Evolutionary conservation across 2,888 invertebrate species (phyloP).

Genomic region (Phanerotoma sp.): DNA sequence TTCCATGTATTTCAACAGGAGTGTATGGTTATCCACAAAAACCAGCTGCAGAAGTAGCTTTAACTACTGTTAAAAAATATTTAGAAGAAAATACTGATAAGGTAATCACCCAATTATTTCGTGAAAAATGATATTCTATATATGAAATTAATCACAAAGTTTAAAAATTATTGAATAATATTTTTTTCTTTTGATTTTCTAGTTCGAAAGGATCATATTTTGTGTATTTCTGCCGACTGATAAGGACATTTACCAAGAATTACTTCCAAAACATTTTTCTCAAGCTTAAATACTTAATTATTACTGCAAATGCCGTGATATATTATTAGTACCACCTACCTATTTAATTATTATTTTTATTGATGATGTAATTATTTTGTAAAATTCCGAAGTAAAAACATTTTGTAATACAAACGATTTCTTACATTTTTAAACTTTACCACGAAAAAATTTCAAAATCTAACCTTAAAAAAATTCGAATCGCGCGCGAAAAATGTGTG

Average conservation of each 20-base stretch:
- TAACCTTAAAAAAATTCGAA: too few species aligned
- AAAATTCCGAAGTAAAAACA: too few species aligned
- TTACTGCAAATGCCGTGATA: too few species aligned
- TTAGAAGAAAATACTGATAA: slow-evolving; percentile 61
- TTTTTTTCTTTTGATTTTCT: slow-evolving; percentile 40
- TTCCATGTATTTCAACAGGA: slow-evolving; percentile 92
- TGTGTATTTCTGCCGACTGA: slow-evolving; percentile 76
- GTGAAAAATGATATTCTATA: slow-evolving; percentile 29
- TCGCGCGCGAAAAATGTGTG: too few species aligned
- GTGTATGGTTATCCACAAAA: slow-evolving; percentile 84
- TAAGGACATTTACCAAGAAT: slow-evolving; percentile 69
- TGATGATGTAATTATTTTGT: too few species aligned
- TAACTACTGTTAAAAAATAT: slow-evolving; percentile 67
- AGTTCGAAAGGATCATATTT: slow-evolving; percentile 76
- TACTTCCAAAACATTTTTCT: slow-evolving; percentile 75
- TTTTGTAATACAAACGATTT: too few species aligned
- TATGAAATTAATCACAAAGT: not conserved
- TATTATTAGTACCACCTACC: too few species aligned
- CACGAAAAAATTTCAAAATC: too few species aligned
- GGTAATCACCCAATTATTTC: too few species aligned
- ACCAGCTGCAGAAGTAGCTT: slow-evolving; percentile 75
- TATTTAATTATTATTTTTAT: too few species aligned
- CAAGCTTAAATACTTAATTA: slow-evolving; percentile 46
- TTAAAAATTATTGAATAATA: slow-evolving; percentile 7
- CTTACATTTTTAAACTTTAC: too few species aligned